Evolutionary conservation across 1,140 invertebrate species (phyloP), one percentile per base, ranked within the genome.

Genomic region (Mactra quadrangularis): DNA sequence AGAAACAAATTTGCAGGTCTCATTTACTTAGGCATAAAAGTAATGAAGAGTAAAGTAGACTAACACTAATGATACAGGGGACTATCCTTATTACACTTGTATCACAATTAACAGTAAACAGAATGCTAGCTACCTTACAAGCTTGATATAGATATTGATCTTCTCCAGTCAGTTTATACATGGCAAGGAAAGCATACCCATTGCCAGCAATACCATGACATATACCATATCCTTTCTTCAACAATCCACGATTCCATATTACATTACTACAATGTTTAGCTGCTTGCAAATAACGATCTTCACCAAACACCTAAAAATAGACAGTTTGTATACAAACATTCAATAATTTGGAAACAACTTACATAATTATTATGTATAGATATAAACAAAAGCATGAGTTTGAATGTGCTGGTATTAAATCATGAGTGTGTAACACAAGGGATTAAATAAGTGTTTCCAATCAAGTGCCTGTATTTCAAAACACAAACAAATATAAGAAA

Each of bases 141-240:
- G 97, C 97, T 88, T 95, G 93, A 89, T 98, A 95, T 1, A 98
- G 90, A 92, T 97, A 94, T 83, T 91, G 91, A 15, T 90, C 94
- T 19, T 97, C 96, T 88, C 95, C 94, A 1, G 97, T 98, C 19
- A 95, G 90, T 92, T 97, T 96, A 90, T 96, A 98, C 0, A 99
- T 91, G 83, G 95, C 93, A 17, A 99, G 93, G 89, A 99, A 97
- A 15, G 96, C 94, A 91, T 98, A 99, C 22, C 95, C 97, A 94
- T 99, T 99, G 84, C 98, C 98, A 89, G 97, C 94, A 25, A 97
- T 95, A 1, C 98, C 98, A 92, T 99, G 98, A 92, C 98, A 99
- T 6, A 99, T 93, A 66, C 97, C 96, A 91, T 97, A 98, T 11
- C 98, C 97, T 94, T 98, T 99, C 83, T 94, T 95, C 19, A 98